These are phyloP conservation scores for Champsocephalus gunnari DNA, from an alignment of 2,797 vertebrate species.

Conservation along the genomic window DNA sequence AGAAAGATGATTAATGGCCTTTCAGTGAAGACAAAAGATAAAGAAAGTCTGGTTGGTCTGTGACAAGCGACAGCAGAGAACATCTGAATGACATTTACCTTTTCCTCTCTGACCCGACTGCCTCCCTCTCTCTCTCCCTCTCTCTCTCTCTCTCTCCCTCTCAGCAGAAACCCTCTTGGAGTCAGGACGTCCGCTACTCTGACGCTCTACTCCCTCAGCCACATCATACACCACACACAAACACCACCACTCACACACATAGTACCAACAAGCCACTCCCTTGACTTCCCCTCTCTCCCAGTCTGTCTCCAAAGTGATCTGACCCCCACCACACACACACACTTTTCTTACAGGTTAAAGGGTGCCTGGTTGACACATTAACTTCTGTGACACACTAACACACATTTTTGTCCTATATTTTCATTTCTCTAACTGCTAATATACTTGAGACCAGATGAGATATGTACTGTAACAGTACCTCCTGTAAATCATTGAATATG, in stretches of 20 bases:
- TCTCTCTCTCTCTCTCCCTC: conserved; percentile 37
- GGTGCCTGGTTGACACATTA: conserved; percentile 76
- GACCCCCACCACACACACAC: conserved; percentile 31
- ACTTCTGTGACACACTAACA: conserved; percentile 57
- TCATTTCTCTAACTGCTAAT: conserved; percentile 1
- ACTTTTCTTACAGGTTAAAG: conserved; percentile 53
- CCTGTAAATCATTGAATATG: not conserved
- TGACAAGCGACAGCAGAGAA: conserved; percentile 36
- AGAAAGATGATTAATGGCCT: conserved; percentile 7
- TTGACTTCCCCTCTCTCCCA: conserved; percentile 76
- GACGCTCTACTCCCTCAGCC: conserved; percentile 70
- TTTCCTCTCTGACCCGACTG: conserved; percentile 50
- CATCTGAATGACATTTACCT: conserved; percentile 72
- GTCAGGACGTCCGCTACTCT: conserved; percentile 73
- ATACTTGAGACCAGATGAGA: not conserved
- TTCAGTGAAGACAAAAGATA: conserved; percentile 12
- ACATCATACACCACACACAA: conserved; percentile 68
- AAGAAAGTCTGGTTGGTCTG: conserved; percentile 41
- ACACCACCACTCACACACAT: conserved; percentile 49
- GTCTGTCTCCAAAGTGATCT: conserved; percentile 70
- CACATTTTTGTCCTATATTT: conserved; percentile 55
- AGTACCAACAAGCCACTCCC: conserved; percentile 77
- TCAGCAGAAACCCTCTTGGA: conserved; percentile 56
- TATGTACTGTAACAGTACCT: not conserved
- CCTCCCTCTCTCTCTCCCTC: conserved; percentile 22